Base-by-base conservation (phyloP, 2,888 invertebrate genomes). In the Salticus scenicus region DNA sequence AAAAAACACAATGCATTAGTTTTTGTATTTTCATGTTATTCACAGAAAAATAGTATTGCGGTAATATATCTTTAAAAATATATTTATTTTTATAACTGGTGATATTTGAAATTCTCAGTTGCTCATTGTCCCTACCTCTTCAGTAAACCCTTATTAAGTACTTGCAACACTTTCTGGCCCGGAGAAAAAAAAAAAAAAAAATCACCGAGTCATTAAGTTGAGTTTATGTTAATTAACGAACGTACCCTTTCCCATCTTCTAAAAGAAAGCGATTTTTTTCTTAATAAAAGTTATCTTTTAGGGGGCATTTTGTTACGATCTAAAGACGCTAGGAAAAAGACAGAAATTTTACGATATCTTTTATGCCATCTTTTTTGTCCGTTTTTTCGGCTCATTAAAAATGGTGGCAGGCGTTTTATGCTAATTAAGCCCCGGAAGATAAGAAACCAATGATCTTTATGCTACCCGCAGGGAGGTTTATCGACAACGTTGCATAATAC, bases 151-250 rank as follows among this genome's bases (percentile, higher is more conserved):
- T 67, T 72, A 66, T 84, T 77, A 77, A 84, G 77, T 72, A 84
- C 72, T 84, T 77, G 72, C 83, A 77, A 67, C 83, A 77, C 77
- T 84, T 84, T 84, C 75, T 47, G 77, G 73, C 72, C 77, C 67
- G 77, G n/a, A n/a, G n/a, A n/a, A n/a, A n/a, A n/a, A n/a, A n/a
- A n/a, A n/a, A n/a, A n/a, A 77, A 84, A 84, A 84, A 84, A 77
- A 67, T 69, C 83, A 84, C 83, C 77, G 41, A 73, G 83, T 84
- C 83, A 84, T 84, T 84, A 84, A 84, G 83, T 77, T 77, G 76
- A 84, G 83, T 84, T 84, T 84, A 84, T 84, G 83, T 84, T 84
- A 84, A 84, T 84, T 84, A 84, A 84, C 78, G 85, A 74, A 85
- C 67, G 79, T 24, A 72, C 64, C 73, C 75, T 74, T 77, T 77